Conservation (phyloP, 2,797 vertebrate species). For the Columba guinea region DNA sequence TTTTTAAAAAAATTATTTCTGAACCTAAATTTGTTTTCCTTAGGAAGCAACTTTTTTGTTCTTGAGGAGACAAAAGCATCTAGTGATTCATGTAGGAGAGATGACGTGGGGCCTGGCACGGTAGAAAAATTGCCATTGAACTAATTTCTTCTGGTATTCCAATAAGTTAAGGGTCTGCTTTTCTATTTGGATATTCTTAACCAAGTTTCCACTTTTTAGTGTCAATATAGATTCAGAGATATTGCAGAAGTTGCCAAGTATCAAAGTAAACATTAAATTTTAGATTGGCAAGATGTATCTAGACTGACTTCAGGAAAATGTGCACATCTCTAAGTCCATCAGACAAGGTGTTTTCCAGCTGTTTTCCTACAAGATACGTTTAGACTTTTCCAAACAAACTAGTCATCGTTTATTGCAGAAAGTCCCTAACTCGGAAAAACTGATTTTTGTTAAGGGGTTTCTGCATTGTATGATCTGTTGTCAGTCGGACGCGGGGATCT, state of each 20-base stretch:
- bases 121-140: neutral
- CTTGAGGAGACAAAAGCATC: neutral
- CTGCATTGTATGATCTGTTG: neutral
- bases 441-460: neutral
- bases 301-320: neutral
- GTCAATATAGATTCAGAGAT: neutral
- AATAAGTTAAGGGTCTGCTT: neutral
- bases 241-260: neutral
- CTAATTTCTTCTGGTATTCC: neutral
- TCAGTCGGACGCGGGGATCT: neutral
- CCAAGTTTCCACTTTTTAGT: neutral
- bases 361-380: neutral
- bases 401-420: neutral
- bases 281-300: neutral
- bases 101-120: neutral
- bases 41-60: neutral
- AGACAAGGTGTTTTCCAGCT: slow-evolving; percentile 8
- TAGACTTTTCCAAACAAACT: neutral
- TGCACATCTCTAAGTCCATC: neutral
- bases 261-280: neutral
- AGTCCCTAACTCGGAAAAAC: neutral
- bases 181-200: neutral
- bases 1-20: neutral
- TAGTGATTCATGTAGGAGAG: neutral
- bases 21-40: neutral